Base-by-base conservation (phyloP, 1,140 invertebrate species). In the Yoshiicerus persimilis region DNA sequence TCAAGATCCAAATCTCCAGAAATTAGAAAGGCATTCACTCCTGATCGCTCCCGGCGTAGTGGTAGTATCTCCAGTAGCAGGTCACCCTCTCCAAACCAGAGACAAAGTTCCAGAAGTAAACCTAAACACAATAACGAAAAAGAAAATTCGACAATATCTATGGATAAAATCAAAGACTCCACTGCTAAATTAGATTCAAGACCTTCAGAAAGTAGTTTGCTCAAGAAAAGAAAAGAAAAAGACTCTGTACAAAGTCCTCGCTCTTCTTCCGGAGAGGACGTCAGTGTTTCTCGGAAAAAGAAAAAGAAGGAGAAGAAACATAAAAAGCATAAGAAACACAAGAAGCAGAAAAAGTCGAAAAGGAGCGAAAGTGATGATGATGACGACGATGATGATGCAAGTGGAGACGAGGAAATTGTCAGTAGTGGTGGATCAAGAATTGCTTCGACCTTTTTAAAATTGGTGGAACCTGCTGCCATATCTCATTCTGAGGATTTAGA, bases 291-390 rank as follows among this genome's bases (percentile, higher is more conserved):
- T 27, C 39, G 92, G 39, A 93, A 93, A 87, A 91, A 91, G 87
- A 93, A 93, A 90, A 92, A 92, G 92, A 93, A 93, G 91, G 92
- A 94, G 89, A 95, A 95, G 92, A 95, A 95, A 91, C 94, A 95
- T 91, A 95, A 95, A 92, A 95, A 95, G 91, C 94, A 95, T 89
- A 95, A 95, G 92, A 95, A 95, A 90, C 94, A 95, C 86, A 93
- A 95, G 87, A 95, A 95, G 91, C 94, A 95, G 90, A 95, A 95
- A 91, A 95, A 95, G 92, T 94, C 94, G 91, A 95, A 95, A 95
- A 94, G 25, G 92, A 93, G 20, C 92, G 80, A 83, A 25, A 66
- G 47, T 23, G 41, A 88, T 41, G 87, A 86, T 23, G 70, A 90
- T 34, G 90, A 90, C 25, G 77, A 90, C 34, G 89, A 91, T 41